phyloP scores from a whole-genome alignment of 2,113 vertebrate species.

The Boulengeromyrus knoepffleri region DNA sequence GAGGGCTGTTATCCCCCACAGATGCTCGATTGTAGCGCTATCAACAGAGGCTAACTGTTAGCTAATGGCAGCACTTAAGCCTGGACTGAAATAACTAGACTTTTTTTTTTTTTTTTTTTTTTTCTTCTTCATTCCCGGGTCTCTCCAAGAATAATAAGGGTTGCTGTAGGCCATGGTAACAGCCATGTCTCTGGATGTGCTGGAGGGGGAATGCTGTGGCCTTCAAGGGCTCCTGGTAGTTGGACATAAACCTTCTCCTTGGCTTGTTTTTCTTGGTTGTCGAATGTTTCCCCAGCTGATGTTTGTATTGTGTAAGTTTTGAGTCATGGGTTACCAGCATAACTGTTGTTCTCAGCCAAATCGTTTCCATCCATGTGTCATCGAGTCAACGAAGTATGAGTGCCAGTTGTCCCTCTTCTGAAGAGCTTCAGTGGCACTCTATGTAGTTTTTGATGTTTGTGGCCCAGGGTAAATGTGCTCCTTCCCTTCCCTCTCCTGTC shows the following conservation, averaged over 20 bases:
- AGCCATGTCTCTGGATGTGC: not conserved
- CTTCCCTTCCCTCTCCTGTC: slow-evolving; percentile 16
- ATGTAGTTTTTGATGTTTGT: not conserved
- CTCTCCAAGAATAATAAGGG: not conserved
- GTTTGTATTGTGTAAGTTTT: not conserved
- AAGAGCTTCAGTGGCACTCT: not conserved
- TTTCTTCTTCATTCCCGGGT: too few species aligned
- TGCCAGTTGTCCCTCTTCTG: not conserved
- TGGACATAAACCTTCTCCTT: not conserved
- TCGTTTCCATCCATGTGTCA: not conserved
- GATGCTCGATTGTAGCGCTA: not conserved
- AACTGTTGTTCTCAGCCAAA: not conserved
- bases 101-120: not conserved
- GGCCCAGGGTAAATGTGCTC: not conserved
- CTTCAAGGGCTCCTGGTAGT: not conserved
- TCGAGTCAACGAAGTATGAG: too few species aligned
- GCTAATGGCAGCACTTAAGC: not conserved
- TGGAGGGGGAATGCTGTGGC: not conserved
- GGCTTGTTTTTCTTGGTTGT: not conserved
- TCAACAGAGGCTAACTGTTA: not conserved
- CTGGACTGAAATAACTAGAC: not conserved
- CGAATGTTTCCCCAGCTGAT: not conserved
- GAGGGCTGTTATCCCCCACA: not conserved
- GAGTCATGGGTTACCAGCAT: not conserved
- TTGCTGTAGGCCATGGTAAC: not conserved